Evolutionary conservation across 2,113 vertebrate species (phyloP).

Genomic region (Lepisosteus osseus): DNA sequence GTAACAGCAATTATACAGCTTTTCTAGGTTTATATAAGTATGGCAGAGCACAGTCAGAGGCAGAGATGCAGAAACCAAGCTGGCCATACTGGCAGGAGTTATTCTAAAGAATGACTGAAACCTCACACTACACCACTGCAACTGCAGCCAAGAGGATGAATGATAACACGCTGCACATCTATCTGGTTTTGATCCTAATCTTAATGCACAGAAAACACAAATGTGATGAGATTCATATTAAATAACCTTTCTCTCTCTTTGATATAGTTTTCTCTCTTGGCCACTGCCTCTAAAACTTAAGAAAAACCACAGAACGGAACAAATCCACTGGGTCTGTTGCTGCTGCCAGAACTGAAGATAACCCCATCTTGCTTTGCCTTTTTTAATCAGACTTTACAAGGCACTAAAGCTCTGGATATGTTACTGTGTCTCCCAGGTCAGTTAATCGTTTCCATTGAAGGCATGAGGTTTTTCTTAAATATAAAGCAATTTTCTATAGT

Average conservation of each 20-base stretch:
- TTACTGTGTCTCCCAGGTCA: neutral
- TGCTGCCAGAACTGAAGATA: neutral
- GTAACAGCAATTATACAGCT: too few species aligned
- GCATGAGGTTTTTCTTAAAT: too few species aligned
- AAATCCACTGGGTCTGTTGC: neutral
- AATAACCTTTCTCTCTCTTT: neutral
- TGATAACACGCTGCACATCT: too few species aligned
- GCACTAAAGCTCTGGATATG: neutral
- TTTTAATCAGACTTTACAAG: slow-evolving; percentile 2
- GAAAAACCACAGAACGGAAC: neutral
- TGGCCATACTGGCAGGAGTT: too few species aligned
- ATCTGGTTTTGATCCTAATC: neutral
- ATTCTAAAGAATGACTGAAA: too few species aligned
- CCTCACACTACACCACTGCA: too few species aligned
- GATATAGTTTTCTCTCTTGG: neutral
- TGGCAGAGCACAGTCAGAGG: too few species aligned
- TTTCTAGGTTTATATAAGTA: too few species aligned
- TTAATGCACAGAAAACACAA: neutral
- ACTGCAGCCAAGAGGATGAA: too few species aligned
- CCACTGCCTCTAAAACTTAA: neutral
- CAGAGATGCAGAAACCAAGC: too few species aligned
- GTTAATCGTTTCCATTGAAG: neutral
- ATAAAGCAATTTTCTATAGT: too few species aligned
- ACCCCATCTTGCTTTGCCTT: neutral
- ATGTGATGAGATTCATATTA: neutral